Evolutionary conservation across 2,797 vertebrate genomes (phyloP), one percentile per base, ranked within the genome.

Genomic region (Onychomys leucogaster): DNA sequence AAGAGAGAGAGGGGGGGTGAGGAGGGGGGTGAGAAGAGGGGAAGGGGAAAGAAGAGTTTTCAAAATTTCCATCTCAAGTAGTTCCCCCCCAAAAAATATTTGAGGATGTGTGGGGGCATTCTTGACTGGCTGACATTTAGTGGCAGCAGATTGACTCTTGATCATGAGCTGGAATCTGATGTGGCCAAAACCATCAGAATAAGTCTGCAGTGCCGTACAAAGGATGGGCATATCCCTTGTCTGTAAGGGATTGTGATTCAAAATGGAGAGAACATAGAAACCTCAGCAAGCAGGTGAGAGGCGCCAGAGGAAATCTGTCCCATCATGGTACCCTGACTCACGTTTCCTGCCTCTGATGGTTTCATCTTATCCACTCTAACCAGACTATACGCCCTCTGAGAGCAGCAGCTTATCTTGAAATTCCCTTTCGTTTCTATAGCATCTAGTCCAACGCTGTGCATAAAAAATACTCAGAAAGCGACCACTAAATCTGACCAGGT

Each of bases 121-220:
- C 61, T 95, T 71, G 59, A 83, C 59, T 23, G 65, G 17, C 19
- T 75, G 69, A 87, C 81, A 65, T 90, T 95, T 86, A 78, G n/a
- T 67, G 49, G 32, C 7, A 3, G 49, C 46, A 86, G 94, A 86
- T 19, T 17, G 25, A 55, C 34, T 83, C 23, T 12, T 81, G 78
- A 69, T 86, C 19, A 17, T 67, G n/a, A 67, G 11, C 67, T 67
- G 55, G 73, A 57, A 55, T 21, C 41, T 46, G 34, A 86, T 78
- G 37, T 32, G 12, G 29, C 59, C 21, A 37, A 41, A 27, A 89
- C 73, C 77, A 23, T 83, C 32, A 90, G 25, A 67, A 59, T 59
- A 94, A 25, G 82, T 69, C 17, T 16, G 4, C 14, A 94, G 90
- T 80, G 67, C 49, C 63, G 73, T 17, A 46, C 29, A 25, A 32